phyloP scores from a whole-genome alignment of 2,888 invertebrate genomes.

The Hermaeophaga mercurialis region DNA sequence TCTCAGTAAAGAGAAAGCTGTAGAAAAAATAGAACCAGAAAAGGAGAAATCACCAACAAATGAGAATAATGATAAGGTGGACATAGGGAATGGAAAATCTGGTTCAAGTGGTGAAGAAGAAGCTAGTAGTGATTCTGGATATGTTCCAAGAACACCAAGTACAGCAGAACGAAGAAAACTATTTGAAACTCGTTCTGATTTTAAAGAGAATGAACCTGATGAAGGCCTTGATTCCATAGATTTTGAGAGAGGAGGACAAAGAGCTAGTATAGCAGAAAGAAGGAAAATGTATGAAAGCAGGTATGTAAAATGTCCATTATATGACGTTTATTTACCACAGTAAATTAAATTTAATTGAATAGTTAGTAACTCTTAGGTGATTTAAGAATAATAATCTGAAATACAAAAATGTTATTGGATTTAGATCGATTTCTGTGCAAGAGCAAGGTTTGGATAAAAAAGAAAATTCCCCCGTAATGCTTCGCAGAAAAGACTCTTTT shows the following conservation, averaged over 20 bases:
- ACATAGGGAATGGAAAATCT: conserved; percentile 64
- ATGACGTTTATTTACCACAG: too few relatives aligned
- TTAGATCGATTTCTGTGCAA: conserved; percentile 34
- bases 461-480: conserved; percentile 72
- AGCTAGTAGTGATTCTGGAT: conserved; percentile 68
- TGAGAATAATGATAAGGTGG: conserved; percentile 29
- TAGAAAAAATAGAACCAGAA: conserved; percentile 17
- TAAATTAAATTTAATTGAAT: background rate
- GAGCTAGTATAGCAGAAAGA: conserved; percentile 77
- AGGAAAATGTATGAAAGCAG: conserved; percentile 72
- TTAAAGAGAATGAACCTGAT: conserved; percentile 54
- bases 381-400: background rate
- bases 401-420: conserved; percentile 1
- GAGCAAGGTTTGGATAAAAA: conserved; percentile 62
- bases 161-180: conserved; percentile 81
- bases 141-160: conserved; percentile 75
- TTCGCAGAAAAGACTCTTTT: conserved; percentile 73
- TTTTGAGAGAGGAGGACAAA: conserved; percentile 67
- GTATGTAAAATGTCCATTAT: too few relatives aligned
- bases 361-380: background rate
- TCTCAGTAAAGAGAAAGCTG: conserved; percentile 16
- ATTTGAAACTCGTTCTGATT: conserved; percentile 62
- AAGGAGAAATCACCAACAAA: conserved; percentile 28
- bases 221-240: conserved; percentile 61
- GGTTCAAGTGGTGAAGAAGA: conserved; percentile 67